phyloP scores from a whole-genome alignment of 2,113 vertebrate genomes.

The Cochlearius cochlearius region DNA sequence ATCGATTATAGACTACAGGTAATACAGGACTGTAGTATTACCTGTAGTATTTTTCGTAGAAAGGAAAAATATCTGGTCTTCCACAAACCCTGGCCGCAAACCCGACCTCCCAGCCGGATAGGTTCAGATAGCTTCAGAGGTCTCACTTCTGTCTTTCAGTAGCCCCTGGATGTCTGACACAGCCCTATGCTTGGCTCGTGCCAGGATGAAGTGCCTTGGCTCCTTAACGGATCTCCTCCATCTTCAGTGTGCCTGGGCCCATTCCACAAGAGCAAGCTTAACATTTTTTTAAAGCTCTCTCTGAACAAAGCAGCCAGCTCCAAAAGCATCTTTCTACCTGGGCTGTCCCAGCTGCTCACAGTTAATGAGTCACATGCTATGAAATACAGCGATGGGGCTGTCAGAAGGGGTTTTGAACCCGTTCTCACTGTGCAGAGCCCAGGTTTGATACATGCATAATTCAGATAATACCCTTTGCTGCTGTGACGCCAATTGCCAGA shows the following conservation, averaged over 20 bases:
- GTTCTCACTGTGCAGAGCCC: accelerated
- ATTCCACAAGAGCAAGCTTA: neutral
- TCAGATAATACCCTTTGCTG: neutral
- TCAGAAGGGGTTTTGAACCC: neutral
- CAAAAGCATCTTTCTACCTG: neutral
- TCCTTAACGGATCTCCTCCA: neutral
- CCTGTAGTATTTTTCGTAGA: neutral
- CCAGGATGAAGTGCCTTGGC: neutral
- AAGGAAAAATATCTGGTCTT: neutral
- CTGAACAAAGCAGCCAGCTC: neutral
- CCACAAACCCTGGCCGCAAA: neutral
- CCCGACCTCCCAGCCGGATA: neutral
- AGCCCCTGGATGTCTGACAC: neutral
- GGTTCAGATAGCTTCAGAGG: neutral
- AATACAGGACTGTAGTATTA: neutral
- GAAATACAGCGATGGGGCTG: neutral
- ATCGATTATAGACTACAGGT: neutral
- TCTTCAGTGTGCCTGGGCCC: neutral
- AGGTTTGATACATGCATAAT: neutral
- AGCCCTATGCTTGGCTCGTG: accelerated
- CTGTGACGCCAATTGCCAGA: neutral
- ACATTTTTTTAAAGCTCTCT: neutral
- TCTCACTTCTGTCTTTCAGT: neutral
- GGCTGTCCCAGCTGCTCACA: neutral
- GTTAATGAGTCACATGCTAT: neutral